These are phyloP conservation scores for Smutsia gigantea DNA, from an alignment of 2,797 vertebrate species.

Conservation along the genomic window DNA sequence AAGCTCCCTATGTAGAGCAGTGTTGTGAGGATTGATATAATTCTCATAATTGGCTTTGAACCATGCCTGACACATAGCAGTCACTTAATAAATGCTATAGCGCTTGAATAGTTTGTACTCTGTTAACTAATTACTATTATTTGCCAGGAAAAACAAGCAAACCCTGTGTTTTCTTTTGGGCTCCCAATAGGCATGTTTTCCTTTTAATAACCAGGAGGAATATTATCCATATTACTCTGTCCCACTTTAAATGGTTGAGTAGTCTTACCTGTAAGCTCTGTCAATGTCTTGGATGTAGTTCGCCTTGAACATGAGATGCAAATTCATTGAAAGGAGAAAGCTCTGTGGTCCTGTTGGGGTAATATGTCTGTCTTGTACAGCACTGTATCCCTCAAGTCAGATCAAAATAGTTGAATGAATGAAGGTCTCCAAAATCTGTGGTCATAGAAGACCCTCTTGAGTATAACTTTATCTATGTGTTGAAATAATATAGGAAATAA, in stretches of 20 bases:
- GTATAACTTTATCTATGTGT: not conserved
- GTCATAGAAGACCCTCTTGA: not conserved
- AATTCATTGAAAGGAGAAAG: conserved; percentile 11
- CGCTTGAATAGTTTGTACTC: not conserved
- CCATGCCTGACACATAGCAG: not conserved
- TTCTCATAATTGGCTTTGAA: not conserved
- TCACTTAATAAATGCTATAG: not conserved
- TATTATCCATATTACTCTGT: not conserved
- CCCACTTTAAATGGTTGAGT: not conserved
- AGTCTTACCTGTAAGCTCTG: not conserved
- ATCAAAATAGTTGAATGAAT: not conserved
- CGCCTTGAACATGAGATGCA: not conserved
- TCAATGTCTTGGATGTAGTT: not conserved
- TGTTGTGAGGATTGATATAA: not conserved
- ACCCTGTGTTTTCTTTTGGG: not conserved
- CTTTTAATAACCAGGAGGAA: not conserved
- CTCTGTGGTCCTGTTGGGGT: not conserved
- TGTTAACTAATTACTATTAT: not conserved
- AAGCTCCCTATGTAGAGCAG: no score
- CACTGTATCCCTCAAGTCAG: not conserved
- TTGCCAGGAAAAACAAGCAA: not conserved
- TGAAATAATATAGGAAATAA: not conserved
- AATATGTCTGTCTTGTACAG: not conserved
- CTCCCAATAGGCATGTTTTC: not conserved
- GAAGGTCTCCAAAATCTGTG: not conserved